Evolutionary conservation across 2,797 vertebrate genomes (phyloP).

Genomic region (Microhierax caerulescens): DNA sequence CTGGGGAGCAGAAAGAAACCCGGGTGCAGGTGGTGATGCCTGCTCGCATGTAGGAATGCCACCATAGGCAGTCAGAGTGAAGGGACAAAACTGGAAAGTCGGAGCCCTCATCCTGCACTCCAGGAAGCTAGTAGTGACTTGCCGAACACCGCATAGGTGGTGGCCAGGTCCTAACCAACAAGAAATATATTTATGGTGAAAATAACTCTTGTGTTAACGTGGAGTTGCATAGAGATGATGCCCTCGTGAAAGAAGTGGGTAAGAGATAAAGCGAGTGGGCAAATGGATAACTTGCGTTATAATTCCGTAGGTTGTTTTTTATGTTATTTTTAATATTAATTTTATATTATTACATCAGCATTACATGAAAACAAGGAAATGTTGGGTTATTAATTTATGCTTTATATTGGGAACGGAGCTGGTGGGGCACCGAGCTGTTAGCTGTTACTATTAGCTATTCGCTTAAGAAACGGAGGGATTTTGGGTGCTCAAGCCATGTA

Average conservation of each 20-base stretch:
- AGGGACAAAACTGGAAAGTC: neutral
- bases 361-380: neutral
- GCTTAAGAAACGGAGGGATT: neutral
- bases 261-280: neutral
- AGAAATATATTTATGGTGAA: neutral
- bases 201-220: neutral
- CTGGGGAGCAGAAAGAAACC: neutral
- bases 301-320: neutral
- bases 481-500: neutral
- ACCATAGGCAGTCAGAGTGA: neutral
- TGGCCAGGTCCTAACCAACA: neutral
- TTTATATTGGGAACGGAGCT: neutral
- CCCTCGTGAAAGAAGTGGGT: neutral
- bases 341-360: no score
- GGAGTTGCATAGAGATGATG: neutral
- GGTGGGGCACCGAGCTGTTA: no score
- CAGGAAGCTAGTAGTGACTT: neutral
- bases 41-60: neutral
- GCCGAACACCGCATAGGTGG: accelerated
- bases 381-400: neutral
- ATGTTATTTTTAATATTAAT: no score
- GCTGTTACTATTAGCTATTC: no score
- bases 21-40: neutral
- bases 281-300: neutral
- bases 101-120: neutral